These are phyloP conservation scores for Chionis minor DNA, from an alignment of 2,113 vertebrate genomes.

Conservation along the genomic window DNA sequence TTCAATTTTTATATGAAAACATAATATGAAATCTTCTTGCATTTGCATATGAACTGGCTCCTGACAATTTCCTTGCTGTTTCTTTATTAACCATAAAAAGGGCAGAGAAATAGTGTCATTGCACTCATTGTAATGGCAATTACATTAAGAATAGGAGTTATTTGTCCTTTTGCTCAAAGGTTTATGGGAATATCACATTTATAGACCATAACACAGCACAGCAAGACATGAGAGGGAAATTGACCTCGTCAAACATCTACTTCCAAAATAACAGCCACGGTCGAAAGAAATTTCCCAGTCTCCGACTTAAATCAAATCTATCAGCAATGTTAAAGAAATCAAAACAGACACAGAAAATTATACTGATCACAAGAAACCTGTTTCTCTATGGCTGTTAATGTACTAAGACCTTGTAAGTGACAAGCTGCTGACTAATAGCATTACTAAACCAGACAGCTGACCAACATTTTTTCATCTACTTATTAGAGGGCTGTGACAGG, in stretches of 20 bases:
- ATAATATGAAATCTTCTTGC: neutral
- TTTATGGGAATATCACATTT: neutral
- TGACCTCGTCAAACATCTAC: neutral
- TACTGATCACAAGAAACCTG: neutral
- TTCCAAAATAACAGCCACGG: neutral
- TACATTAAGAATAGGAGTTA: neutral
- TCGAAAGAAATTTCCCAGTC: neutral
- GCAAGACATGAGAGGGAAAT: neutral
- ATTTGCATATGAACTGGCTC: neutral
- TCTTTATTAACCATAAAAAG: neutral
- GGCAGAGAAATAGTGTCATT: neutral
- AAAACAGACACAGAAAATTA: constrained; percentile 6
- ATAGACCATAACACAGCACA: neutral
- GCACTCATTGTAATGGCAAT: neutral
- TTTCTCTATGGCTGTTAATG: neutral
- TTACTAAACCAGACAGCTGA: constrained; percentile 45
- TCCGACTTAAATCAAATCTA: neutral
- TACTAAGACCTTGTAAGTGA: neutral
- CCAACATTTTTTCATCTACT: constrained; percentile 15
- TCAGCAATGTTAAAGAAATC: neutral
- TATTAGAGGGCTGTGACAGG: constrained; percentile 5
- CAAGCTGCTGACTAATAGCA: constrained; percentile 39
- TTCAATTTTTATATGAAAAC: neutral
- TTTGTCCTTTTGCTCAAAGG: neutral
- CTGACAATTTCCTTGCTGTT: neutral